Conservation (phyloP, 2,797 vertebrate species). For the Chiloscyllium punctatum region DNA sequence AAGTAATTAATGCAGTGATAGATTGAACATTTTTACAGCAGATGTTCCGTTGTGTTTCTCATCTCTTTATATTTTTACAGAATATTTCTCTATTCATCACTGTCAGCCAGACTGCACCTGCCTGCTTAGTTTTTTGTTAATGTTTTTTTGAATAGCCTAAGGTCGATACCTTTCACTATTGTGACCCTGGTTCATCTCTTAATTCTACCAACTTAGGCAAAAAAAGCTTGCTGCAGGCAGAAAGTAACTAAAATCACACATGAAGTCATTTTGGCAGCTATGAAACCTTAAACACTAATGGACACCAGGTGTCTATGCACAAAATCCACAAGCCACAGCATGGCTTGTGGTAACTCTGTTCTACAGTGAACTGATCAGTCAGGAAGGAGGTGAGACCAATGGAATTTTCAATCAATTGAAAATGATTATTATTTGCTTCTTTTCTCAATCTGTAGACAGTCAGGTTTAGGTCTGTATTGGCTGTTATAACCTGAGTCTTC, state of each 20-base stretch:
- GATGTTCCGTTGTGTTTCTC: constrained; percentile 19
- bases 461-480: background rate
- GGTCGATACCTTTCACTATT: constrained; percentile 28
- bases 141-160: constrained; percentile 26
- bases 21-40: constrained; percentile 14
- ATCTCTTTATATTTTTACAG: background rate
- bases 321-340: background rate
- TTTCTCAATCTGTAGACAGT: background rate
- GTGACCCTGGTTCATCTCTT: constrained; percentile 25
- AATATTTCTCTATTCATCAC: constrained; percentile 24
- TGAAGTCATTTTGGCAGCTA: constrained; percentile 5
- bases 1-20: constrained; percentile 17
- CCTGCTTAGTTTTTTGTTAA: background rate
- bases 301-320: background rate
- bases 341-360: background rate
- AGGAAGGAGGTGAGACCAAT: background rate
- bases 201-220: background rate
- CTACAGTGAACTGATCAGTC: background rate
- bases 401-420: background rate
- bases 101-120: constrained; percentile 26
- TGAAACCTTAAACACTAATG: background rate
- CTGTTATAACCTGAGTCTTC: background rate
- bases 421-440: no score
- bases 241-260: constrained; percentile 20
- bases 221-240: background rate